A percentile compares a stretch with the other conserved stretches of the same genome.
phyloP scores from a whole-genome alignment of 30 jellyfish, hydroid and myxozoan species.

The Hydractinia symbiolongicarpus region DNA sequence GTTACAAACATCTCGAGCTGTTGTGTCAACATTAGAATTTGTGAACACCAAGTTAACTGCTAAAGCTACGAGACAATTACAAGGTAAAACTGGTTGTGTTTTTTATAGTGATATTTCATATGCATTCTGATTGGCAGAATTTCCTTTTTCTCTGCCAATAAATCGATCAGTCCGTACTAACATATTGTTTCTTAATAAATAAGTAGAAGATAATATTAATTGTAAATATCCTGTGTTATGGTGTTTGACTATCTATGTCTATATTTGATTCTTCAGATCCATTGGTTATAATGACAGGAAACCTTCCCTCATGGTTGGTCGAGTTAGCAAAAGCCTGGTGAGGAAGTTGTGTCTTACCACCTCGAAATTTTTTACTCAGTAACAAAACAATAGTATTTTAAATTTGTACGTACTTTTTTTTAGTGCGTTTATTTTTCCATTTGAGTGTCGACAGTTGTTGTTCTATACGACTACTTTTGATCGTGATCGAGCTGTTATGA shows the following conservation, averaged over 20 bases:
- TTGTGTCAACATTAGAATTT: slow-evolving; percentile 72
- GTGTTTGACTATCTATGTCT: no score
- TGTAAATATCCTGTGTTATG: no score
- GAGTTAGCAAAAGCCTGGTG: slow-evolving; percentile 90
- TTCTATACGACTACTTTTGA: slow-evolving; percentile 89
- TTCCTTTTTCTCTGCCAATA: not conserved
- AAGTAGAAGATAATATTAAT: no score
- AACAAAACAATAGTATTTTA: not conserved
- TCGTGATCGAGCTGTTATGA: slow-evolving; percentile 96
- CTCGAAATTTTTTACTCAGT: not conserved
- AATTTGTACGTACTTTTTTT: not conserved
- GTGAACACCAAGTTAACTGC: slow-evolving; percentile 88
- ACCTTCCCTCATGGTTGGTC: slow-evolving; percentile 84
- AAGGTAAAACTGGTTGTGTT: slow-evolving; percentile 40
- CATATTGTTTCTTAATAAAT: not conserved
- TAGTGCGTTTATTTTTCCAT: slow-evolving; percentile 97
- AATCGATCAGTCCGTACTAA: not conserved
- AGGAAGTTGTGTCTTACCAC: not conserved
- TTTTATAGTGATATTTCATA: not conserved
- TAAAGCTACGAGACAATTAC: slow-evolving; percentile 91
- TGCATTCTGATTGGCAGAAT: not conserved
- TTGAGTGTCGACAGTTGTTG: slow-evolving; percentile 91
- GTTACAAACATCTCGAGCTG: slow-evolving; percentile 27
- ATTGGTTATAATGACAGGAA: slow-evolving; percentile 92
- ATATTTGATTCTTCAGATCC: slow-evolving; percentile 55